Base-by-base conservation (phyloP, 2,888 invertebrate genomes). In the Choreutis nemorana region DNA sequence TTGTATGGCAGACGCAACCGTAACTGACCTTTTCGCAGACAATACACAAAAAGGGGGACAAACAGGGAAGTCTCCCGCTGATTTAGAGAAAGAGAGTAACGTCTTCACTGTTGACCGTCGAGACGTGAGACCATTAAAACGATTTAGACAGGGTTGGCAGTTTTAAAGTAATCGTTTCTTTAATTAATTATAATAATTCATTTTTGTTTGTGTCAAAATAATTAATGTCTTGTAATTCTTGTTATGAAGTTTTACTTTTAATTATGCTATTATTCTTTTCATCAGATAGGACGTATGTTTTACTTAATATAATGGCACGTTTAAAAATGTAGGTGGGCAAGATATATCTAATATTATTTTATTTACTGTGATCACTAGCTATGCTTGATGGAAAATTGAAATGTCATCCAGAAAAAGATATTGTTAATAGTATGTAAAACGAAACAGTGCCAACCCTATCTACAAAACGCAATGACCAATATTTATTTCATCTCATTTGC, bases 51-150 rank as follows among this genome's bases (percentile, higher is more conserved):
- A 54, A 50, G 46, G 52, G n/a, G n/a, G 38, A n/a, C n/a, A n/a
- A n/a, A n/a, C n/a, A 58, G 53, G 73, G 62, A 70, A 66, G 53
- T 61, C 45, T 54, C 75, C 65, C 50, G 73, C 67, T 64, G 75
- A 30, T 60, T 42, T 41, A 39, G 44, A 55, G 51, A 52, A 57
- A 48, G 44, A 39, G 45, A 41, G 48, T 59, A 60, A 64, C 55
- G 62, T 67, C 68, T 68, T 67, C 53, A 62, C 50, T 50, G 60
- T 51, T 68, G 67, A 63, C 68, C 65, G 61, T 58, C 31, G 25
- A 33, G 22, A 30, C 29, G 18, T n/a, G n/a, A 26, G 14, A 8
- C 20, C 27, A 32, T 45, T 50, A 48, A 49, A 48, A 50, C 48
- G 41, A 46, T 42, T 49, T 41, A 33, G 29, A 9, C 44, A 67